Conservation (phyloP, 2,113 vertebrate genomes). For the Parus major region DNA sequence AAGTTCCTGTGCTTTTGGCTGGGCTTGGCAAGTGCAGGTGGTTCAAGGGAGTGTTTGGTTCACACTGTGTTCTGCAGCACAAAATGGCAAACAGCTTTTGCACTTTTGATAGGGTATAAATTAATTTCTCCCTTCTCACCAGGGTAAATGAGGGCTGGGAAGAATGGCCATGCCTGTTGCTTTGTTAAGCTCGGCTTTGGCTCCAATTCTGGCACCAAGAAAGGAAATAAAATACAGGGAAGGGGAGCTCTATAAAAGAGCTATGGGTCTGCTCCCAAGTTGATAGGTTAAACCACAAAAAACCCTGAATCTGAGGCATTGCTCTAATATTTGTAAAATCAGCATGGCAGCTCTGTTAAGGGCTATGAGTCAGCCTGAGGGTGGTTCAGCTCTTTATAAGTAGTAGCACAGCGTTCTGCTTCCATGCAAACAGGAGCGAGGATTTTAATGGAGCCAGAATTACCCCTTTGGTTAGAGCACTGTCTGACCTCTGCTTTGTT, state of each 20-base stretch:
- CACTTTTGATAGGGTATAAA: slow-evolving; percentile 13
- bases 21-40: background rate
- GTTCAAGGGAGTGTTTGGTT: background rate
- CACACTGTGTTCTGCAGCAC: background rate
- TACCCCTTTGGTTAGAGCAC: slow-evolving; percentile 5
- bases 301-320: background rate
- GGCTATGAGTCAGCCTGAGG: slow-evolving; percentile 43
- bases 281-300: slow-evolving; percentile 18
- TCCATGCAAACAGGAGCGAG: background rate
- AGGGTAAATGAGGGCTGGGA: slow-evolving; percentile 35
- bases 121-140: background rate
- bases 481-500: slow-evolving; percentile 39
- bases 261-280: slow-evolving; percentile 5
- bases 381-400: slow-evolving; percentile 46
- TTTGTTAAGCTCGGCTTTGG: slow-evolving; percentile 39
- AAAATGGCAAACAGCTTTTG: background rate
- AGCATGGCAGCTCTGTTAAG: slow-evolving; percentile 51
- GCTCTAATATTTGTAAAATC: slow-evolving; percentile 44
- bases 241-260: slow-evolving; percentile 16
- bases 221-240: slow-evolving; percentile 51
- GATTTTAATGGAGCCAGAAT: slow-evolving; percentile 3
- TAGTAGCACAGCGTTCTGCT: background rate
- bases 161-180: slow-evolving; percentile 27
- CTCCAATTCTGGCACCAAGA: background rate
- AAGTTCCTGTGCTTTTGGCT: background rate